Evolutionary conservation across 2,113 vertebrate species (phyloP).

Genomic region (Orthonyx spaldingii): DNA sequence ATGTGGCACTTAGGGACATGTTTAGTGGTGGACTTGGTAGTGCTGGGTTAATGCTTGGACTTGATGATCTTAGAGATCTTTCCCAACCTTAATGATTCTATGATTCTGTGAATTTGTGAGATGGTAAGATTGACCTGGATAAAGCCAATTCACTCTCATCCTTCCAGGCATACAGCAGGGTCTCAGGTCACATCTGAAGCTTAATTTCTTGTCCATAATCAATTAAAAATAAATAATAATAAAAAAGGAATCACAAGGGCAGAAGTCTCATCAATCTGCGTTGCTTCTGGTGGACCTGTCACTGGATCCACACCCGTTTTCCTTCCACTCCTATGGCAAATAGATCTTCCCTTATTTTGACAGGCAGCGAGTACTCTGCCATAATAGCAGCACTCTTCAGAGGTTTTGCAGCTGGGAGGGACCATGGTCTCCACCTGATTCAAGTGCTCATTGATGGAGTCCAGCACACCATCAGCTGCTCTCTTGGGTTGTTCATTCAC

Average conservation of each 20-base stretch:
- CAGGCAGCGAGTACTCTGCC: background rate
- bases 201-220: background rate
- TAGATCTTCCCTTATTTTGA: background rate
- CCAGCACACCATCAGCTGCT: background rate
- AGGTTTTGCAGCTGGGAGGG: background rate
- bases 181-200: background rate
- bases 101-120: background rate
- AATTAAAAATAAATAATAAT: background rate
- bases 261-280: background rate
- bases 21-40: background rate
- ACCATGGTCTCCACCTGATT: background rate
- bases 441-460: background rate
- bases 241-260: background rate
- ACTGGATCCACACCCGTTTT: background rate
- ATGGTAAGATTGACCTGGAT: background rate
- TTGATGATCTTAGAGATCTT: background rate
- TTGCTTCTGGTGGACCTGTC: background rate
- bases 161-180: background rate
- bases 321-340: background rate
- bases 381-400: background rate
- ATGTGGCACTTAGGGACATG: background rate
- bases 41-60: background rate
- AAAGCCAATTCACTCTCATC: background rate
- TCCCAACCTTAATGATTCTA: background rate
- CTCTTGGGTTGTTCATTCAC: fast-evolving